phyloP scores from a whole-genome alignment of 1,140 invertebrate species.

The Caerostris darwini region DNA sequence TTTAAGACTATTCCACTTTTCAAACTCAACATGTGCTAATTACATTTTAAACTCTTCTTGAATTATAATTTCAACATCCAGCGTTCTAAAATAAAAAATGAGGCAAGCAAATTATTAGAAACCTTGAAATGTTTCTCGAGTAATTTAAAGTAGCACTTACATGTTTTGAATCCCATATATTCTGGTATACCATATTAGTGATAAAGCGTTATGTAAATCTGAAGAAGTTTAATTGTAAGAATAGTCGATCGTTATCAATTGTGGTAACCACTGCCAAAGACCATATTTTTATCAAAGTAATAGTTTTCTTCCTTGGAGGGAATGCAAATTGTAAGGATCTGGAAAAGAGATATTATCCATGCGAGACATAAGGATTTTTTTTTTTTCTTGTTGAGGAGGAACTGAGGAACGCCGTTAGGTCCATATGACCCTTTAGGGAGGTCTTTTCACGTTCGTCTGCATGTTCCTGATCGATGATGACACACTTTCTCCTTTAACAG shows the following conservation, averaged over 20 bases:
- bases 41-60: conserved; percentile 18
- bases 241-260: conserved; percentile 2
- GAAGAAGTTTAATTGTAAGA: conserved; percentile 11
- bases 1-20: not conserved
- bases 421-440: conserved; percentile 46
- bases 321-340: conserved; percentile 27
- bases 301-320: not conserved
- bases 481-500: conserved; percentile 57
- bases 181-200: not conserved
- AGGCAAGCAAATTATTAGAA: not conserved
- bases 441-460: conserved; percentile 42
- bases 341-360: conserved; percentile 27
- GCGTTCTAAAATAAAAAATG: conserved; percentile 21
- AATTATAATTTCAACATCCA: not conserved
- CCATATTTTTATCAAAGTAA: conserved; percentile 1
- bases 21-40: conserved; percentile 1
- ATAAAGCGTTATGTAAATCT: not conserved
- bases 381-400: not conserved
- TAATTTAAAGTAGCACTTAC: not conserved
- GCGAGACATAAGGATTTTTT: not conserved
- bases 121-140: not conserved
- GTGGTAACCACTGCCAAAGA: not conserved
- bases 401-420: conserved; percentile 56
- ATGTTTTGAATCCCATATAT: conserved; percentile 10
- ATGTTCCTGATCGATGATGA: conserved; percentile 65